These are phyloP conservation scores for Eriosoma lanigerum DNA, from an alignment of 1,140 invertebrate species.

Conservation along the genomic window DNA sequence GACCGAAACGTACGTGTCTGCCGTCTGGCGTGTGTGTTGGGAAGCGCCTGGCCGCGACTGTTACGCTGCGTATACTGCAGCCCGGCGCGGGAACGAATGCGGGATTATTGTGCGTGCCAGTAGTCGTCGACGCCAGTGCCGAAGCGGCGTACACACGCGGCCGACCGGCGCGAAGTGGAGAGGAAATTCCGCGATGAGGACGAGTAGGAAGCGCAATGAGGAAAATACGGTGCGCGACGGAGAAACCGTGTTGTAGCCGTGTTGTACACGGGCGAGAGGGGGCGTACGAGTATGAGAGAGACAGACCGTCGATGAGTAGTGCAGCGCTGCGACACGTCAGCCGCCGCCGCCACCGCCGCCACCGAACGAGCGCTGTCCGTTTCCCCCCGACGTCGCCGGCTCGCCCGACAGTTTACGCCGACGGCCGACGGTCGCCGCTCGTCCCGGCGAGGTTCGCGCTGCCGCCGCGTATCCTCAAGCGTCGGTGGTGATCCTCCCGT, in stretches of 20 bases:
- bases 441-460: not conserved
- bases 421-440: not conserved
- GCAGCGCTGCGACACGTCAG: constrained; percentile 20
- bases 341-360: constrained; percentile 10
- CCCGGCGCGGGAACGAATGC: constrained; percentile 21
- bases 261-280: not conserved
- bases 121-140: not conserved
- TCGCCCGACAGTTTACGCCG: not conserved
- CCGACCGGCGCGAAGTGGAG: too few relatives aligned
- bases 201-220: too few relatives aligned
- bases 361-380: not conserved
- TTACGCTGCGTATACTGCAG: constrained; percentile 46
- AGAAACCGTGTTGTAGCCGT: not conserved
- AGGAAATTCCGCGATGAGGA: too few relatives aligned
- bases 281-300: not conserved
- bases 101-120: not conserved
- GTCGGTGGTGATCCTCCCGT: constrained; percentile 25
- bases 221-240: not conserved
- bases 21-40: too few relatives aligned
- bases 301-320: not conserved
- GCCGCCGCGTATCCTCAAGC: not conserved
- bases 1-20: constrained; percentile 11
- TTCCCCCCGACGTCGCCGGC: too few relatives aligned
- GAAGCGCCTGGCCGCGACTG: constrained; percentile 36
- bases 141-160: too few relatives aligned